Evolutionary conservation across 2,888 invertebrate genomes (phyloP).

Genomic region (Salpingus planirostris): DNA sequence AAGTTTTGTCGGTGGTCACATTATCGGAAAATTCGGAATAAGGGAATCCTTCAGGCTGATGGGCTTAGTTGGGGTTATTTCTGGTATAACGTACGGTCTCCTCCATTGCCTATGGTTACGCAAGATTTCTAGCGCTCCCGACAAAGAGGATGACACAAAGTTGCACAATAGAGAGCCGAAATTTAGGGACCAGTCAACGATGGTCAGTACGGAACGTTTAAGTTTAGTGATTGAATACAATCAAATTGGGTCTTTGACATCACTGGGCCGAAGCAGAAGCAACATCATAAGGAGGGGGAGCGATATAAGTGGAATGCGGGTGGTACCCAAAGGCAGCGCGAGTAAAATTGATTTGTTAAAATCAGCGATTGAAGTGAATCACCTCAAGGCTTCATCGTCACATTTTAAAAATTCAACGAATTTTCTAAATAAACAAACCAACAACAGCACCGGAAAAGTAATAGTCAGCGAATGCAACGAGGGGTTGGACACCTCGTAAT

Average conservation of each 20-base stretch:
- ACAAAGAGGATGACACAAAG: conserved; percentile 46
- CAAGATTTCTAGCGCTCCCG: conserved; percentile 40
- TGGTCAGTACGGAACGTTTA: conserved; percentile 61
- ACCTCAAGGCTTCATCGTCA: conserved; percentile 30
- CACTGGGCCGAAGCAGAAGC: conserved; percentile 51
- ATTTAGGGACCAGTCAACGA: conserved; percentile 59
- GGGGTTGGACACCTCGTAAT: no score
- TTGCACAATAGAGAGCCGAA: conserved; percentile 51
- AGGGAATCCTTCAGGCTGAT: conserved; percentile 70
- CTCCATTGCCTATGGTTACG: conserved; percentile 65
- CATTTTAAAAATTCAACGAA: conserved; percentile 21
- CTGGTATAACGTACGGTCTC: conserved; percentile 61
- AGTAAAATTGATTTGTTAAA: conserved; percentile 60
- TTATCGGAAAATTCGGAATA: conserved; percentile 68
- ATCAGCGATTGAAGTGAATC: conserved; percentile 61
- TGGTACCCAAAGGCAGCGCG: conserved; percentile 43
- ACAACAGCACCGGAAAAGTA: conserved; percentile 21
- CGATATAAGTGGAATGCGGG: conserved; percentile 48
- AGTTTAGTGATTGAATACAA: conserved; percentile 69
- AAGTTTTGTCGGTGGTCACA: conserved; percentile 68
- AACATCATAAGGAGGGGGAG: conserved; percentile 47
- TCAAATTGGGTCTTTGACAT: conserved; percentile 65
- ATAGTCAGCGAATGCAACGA: no score
- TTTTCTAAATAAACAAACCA: conserved; percentile 15
- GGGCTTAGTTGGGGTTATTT: conserved; percentile 64